These are phyloP conservation scores for Oreohelix idahoensis DNA, from an alignment of 1,140 invertebrate species.

Conservation along the genomic window DNA sequence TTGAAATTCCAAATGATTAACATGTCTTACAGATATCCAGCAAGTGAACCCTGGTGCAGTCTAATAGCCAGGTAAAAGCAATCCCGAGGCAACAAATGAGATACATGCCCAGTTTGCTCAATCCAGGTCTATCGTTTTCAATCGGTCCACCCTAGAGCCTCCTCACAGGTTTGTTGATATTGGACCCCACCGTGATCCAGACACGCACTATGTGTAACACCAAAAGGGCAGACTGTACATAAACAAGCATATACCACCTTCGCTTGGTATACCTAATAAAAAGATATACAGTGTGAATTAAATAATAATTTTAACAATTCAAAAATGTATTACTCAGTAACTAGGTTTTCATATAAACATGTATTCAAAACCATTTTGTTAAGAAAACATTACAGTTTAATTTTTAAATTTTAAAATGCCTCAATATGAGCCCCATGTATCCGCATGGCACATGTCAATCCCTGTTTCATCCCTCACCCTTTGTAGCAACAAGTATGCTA, in stretches of 20 bases:
- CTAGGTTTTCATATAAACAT: too few species aligned
- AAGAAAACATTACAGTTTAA: too few species aligned
- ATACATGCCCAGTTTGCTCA: slow-evolving; percentile 76
- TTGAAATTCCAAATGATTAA: too few species aligned
- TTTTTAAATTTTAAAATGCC: too few species aligned
- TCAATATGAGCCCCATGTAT: too few species aligned
- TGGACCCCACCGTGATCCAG: slow-evolving; percentile 77
- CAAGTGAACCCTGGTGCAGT: slow-evolving; percentile 54
- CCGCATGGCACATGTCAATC: too few species aligned
- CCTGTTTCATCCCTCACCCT: too few species aligned
- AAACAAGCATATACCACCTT: slow-evolving; percentile 51
- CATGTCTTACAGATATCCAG: too few species aligned
- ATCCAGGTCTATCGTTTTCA: slow-evolving; percentile 72
- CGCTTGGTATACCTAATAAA: slow-evolving; percentile 46
- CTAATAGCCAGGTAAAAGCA: slow-evolving; percentile 73
- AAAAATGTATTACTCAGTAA: too few species aligned
- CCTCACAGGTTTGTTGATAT: slow-evolving; percentile 73
- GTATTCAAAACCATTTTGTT: too few species aligned
- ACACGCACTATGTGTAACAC: slow-evolving; percentile 53
- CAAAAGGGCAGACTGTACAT: slow-evolving; percentile 39
- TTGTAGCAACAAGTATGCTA: too few species aligned
- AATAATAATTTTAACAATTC: too few species aligned
- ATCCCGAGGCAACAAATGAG: slow-evolving; percentile 71
- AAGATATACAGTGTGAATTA: not conserved
- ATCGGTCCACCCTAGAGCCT: slow-evolving; percentile 74